These are phyloP conservation scores for Parthenolecanium corni DNA, from an alignment of 2,888 invertebrate species.

Conservation along the genomic window DNA sequence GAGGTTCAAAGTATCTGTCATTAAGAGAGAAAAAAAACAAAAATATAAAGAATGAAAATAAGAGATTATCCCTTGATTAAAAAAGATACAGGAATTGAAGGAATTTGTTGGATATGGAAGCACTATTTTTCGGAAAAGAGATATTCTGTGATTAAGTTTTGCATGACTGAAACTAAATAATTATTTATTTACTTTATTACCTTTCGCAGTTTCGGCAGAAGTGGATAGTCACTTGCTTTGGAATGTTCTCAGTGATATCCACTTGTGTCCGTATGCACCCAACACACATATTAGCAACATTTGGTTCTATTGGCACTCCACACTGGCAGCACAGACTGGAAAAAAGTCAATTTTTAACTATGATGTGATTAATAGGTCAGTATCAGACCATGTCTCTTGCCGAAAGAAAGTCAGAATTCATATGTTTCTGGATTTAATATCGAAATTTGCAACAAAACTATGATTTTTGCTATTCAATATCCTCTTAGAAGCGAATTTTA, in stretches of 20 bases:
- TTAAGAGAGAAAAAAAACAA: not conserved
- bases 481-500: no score
- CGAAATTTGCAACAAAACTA: not conserved
- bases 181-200: no score
- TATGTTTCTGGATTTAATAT: not conserved
- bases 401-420: not conserved
- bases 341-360: not conserved
- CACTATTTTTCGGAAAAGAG: no score
- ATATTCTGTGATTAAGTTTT: no score
- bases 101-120: no score
- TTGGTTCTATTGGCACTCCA: constrained; percentile 81
- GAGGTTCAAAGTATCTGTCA: constrained; percentile 74
- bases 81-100: no score
- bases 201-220: constrained; percentile 91
- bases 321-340: constrained; percentile 84
- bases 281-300: constrained; percentile 95
- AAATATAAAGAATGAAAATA: not conserved
- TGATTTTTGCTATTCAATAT: not conserved
- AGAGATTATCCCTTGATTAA: no score
- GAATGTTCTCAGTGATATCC: constrained; percentile 92
- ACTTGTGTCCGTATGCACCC: constrained; percentile 80
- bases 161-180: no score
- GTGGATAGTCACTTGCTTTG: constrained; percentile 79
- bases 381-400: not conserved
- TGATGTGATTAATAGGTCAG: not conserved